Base-by-base conservation (phyloP, 1,140 invertebrate species). In the Bicyclus anynana region DNA sequence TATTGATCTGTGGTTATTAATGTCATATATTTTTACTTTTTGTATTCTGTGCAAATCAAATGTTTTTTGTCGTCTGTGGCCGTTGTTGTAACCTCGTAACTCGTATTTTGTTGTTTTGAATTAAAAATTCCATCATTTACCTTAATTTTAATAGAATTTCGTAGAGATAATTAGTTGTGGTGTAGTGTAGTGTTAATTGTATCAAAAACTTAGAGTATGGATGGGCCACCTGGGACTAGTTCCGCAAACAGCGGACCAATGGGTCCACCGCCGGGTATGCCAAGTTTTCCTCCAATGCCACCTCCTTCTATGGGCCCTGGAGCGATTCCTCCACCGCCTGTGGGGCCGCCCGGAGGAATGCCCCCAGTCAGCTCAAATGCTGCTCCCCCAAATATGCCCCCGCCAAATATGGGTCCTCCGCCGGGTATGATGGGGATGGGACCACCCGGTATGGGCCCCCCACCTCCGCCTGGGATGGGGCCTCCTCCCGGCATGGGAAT, bases 191-290 rank as follows among this genome's bases (percentile, higher is more conserved):
- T 33, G 1, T 40, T 40, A 6, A 7, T 40, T 40, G 1, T 40
- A 5, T 10, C 6, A 46, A 44, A 27, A 38, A 5, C 16, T 21
- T 6, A 16, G n/a, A 35, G 23, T 44, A 84, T 87, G 84, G 84
- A 84, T 12, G 80, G 74, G 17, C 81, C 84, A 18, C 78, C 84
- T 9, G 83, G 84, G 16, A 83, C 77, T 9, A 76, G 72, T 18
- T 70, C 75, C 13, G 48, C 62, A 12, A 80, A 73, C 47, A 75
- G 62, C 67, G 74, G 73, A 29, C 46, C 78, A 3, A 72, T 84
- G 61, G 78, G 69, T 37, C 82, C 87, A 10, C 86, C 84, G 12
- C 86, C 84, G 58, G 78, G 76, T 10, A 81, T 87, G 70, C 65
- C 78, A 57, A 76, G 53, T 50, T 85, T 81, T 72, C 81, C 81